These are phyloP conservation scores for Triplophysa yarkandensis DNA, from an alignment of 2,797 vertebrate genomes.

Conservation along the genomic window DNA sequence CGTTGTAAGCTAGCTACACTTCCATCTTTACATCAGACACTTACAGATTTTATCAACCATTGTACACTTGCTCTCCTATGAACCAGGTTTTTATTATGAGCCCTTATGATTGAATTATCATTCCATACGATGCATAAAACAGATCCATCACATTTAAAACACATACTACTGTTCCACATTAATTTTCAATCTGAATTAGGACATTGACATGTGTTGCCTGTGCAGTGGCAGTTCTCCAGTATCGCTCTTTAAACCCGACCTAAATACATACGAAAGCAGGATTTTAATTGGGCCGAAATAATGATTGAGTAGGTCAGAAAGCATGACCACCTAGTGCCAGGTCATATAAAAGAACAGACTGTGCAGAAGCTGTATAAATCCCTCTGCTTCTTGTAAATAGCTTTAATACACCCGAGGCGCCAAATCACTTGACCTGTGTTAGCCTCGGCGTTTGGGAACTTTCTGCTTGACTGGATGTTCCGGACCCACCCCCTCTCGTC, in stretches of 20 bases:
- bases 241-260: slow-evolving; percentile 65
- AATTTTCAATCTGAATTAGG: slow-evolving; percentile 3
- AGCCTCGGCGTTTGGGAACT: slow-evolving; percentile 76
- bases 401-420: slow-evolving; percentile 87
- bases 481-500: slow-evolving; percentile 78
- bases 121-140: too few relatives aligned
- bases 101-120: too few relatives aligned
- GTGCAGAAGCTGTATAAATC: slow-evolving; percentile 74
- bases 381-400: slow-evolving; percentile 80
- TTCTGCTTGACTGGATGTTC: slow-evolving; percentile 82
- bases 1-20: slow-evolving; percentile 23
- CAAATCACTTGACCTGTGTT: slow-evolving; percentile 89
- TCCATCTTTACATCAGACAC: background rate
- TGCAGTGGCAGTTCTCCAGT: slow-evolving; percentile 37
- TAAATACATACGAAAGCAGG: slow-evolving; percentile 62
- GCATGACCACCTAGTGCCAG: slow-evolving; percentile 69
- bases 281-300: slow-evolving; percentile 72
- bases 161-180: too few relatives aligned
- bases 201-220: background rate
- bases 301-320: slow-evolving; percentile 75
- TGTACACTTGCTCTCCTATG: background rate
- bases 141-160: too few relatives aligned
- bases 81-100: background rate
- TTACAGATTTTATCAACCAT: background rate
- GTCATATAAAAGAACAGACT: slow-evolving; percentile 71